Evolutionary conservation across 2,888 invertebrate species (phyloP).

Genomic region (Leptopilina myrica): DNA sequence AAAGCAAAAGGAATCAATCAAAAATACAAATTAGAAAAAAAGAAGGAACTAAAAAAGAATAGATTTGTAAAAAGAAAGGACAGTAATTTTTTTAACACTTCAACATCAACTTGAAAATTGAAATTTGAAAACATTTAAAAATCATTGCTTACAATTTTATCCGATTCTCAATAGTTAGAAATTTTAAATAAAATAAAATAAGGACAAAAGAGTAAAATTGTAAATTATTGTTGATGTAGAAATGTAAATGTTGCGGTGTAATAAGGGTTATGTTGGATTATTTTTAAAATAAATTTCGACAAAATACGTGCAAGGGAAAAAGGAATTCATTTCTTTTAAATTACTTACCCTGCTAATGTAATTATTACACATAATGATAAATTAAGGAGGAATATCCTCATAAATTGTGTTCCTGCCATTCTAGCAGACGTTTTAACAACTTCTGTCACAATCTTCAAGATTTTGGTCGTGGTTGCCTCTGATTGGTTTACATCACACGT

Average conservation of each 20-base stretch:
- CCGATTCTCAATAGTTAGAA: too few species aligned
- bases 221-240: neutral
- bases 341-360: conserved; percentile 70
- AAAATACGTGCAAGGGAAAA: neutral
- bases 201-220: neutral
- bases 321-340: conserved; percentile 11
- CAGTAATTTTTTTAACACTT: too few species aligned
- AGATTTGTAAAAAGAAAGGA: too few species aligned
- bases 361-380: conserved; percentile 67
- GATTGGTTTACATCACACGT: conserved; percentile 64
- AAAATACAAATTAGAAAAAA: conserved; percentile 7
- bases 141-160: too few species aligned
- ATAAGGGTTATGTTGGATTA: neutral
- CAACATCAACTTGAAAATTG: too few species aligned
- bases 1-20: conserved; percentile 43
- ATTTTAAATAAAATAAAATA: neutral
- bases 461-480: conserved; percentile 69
- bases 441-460: conserved; percentile 44
- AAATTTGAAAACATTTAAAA: too few species aligned
- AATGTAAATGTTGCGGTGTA: neutral
- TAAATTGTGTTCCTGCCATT: conserved; percentile 71
- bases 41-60: neutral
- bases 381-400: conserved; percentile 69
- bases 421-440: conserved; percentile 71
- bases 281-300: neutral